These are phyloP conservation scores for Machimus rusticus DNA, from an alignment of 2,888 invertebrate genomes.

Conservation along the genomic window DNA sequence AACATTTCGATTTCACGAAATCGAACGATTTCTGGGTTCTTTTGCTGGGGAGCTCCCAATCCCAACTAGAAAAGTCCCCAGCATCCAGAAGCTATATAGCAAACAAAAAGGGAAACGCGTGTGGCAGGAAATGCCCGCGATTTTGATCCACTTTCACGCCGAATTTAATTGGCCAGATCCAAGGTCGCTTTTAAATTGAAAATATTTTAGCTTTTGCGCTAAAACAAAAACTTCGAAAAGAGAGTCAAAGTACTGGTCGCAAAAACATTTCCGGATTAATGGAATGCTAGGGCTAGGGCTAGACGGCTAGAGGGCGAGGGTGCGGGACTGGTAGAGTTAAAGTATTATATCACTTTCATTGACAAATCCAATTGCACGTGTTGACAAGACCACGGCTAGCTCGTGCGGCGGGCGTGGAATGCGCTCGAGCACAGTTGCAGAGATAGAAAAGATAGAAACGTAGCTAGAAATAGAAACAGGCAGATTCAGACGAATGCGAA, in stretches of 20 bases:
- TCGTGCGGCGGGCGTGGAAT: background rate
- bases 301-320: background rate
- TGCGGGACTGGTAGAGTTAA: background rate
- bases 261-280: background rate
- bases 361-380: slow-evolving; percentile 36
- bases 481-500: background rate
- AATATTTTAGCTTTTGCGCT: background rate
- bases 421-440: background rate
- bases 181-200: background rate
- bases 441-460: too few relatives aligned
- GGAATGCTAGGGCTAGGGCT: background rate
- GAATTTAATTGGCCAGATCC: background rate
- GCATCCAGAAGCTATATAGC: background rate
- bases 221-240: background rate
- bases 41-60: background rate
- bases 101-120: background rate
- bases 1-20: background rate
- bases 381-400: slow-evolving; percentile 4
- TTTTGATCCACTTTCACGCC: background rate
- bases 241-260: background rate
- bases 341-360: slow-evolving; percentile 20
- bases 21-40: background rate
- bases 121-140: background rate
- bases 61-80: background rate
- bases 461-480: background rate